Evolutionary conservation across 2,797 vertebrate species (phyloP), one percentile per base, ranked within the genome.

Genomic region (Chloroceryle inda): DNA sequence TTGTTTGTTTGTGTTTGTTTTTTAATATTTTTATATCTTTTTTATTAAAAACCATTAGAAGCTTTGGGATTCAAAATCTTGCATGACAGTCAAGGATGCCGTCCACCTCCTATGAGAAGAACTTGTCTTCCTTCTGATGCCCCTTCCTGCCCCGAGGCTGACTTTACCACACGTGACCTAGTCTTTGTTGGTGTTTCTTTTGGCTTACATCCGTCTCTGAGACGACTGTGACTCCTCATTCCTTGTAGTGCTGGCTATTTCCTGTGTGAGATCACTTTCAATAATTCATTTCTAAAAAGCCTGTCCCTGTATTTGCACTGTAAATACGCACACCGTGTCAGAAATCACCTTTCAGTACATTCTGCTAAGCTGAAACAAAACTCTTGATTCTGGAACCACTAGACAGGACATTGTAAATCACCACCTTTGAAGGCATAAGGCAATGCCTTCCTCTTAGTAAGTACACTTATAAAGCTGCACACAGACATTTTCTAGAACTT

Each of bases 331-430:
- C 10, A 13, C 69, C 14, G 2, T 42, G 78, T 45, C 88, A 95
- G 92, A 92, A 88, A 94, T 64, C 17, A 22, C 62, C 64, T 58
- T 53, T 95, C 68, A 90, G 88, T 69, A 77, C 63, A 69, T 92
- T 75, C 85, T 92, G 83, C 71, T 94, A 73, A 97, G 92, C 78
- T 94, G 83, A 94, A 88, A 87, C 24, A 96, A 96, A 97, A 90
- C 61, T 79, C 89, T 96, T 93, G 56, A 88, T 97, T 96, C 96
- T 96, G 85, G 96, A 98, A 98, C 96, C 93, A 76, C 58, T 93
- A 89, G 90, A 93, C 72, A 94, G 92, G 89, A 85, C 86, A 71
- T 84, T 88, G 74, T 89, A 97, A 97, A 96, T 96, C 92, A 96
- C 89, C 53, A 84, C 82, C 56, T 97, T 96, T 97, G 96, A 97